Conservation (phyloP, 2,797 vertebrate species). For the Clarias laeviceps region DNA sequence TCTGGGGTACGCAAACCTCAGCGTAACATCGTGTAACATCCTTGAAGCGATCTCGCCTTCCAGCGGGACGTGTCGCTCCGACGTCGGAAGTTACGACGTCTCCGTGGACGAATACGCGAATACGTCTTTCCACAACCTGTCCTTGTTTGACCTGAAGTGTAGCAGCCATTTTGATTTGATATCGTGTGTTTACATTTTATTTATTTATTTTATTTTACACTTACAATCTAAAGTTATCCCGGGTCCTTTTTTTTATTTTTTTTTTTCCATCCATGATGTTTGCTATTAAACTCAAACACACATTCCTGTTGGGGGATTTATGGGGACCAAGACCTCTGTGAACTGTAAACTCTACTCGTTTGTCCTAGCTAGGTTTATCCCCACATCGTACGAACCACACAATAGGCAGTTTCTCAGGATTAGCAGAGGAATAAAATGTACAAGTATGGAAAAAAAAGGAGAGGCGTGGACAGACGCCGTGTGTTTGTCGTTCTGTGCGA, state of each 20-base stretch:
- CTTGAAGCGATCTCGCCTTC: neutral
- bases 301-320: neutral
- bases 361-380: neutral
- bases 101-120: neutral
- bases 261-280: neutral
- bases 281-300: neutral
- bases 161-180: neutral
- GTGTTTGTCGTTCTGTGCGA: neutral
- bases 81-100: neutral
- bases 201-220: neutral
- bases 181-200: neutral
- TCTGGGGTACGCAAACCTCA: too few relatives aligned
- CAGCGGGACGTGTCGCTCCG: neutral
- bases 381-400: neutral
- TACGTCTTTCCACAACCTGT: neutral
- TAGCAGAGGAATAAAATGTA: slow-evolving; percentile 9
- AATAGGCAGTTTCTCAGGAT: neutral
- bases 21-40: too few relatives aligned
- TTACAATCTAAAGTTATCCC: too few relatives aligned
- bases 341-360: neutral
- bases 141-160: neutral
- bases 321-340: neutral
- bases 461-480: slow-evolving; percentile 36
- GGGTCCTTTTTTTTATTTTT: too few relatives aligned
- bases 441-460: slow-evolving; percentile 49